Evolutionary conservation across 2,888 invertebrate species (phyloP), one percentile per base, ranked within the genome.

Genomic region (Scaptomyza tumidula): DNA sequence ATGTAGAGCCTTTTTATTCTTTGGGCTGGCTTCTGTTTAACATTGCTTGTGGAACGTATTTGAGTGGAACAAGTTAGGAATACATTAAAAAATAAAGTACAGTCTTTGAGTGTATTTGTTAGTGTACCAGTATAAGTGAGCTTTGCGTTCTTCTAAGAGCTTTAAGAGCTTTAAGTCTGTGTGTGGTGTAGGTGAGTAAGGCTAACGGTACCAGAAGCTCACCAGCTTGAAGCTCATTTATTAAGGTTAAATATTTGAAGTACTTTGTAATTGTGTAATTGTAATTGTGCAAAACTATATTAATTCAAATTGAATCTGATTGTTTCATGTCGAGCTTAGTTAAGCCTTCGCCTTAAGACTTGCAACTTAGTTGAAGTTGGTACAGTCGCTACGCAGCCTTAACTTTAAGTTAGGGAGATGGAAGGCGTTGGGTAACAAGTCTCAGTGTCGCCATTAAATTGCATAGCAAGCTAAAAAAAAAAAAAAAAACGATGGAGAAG

Each of bases 391-490:
- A 48, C 72, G 61, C 72, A 71, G n/a, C 52, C 5, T 31, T 9
- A 24, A 39, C 19, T 43, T 29, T 54, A n/a, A 24, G 48, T 44
- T 41, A 45, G 29, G 29, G 29, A 9, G 29, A 9, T 6, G 29
- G 10, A 1, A 10, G 58, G 27, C 41, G 48, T 63, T 61, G 60
- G 58, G 66, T 52, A 19, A 19, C 24, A 39, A 39, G 50, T 61
- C 43, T 56, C 35, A 27, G 44, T 55, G 74, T 68, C 69, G 78
- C 58, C 74, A 62, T 56, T 65, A 56, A 64, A 65, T 77, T 66
- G 77, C 77, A 56, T 50, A 13, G 75, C 48, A 9, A 58, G 59
- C 45, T 66, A 59, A 2, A 1, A 2, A 19, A 19, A 19, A 19
- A 19, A 19, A 19, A 19, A 19, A 29, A 9, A 29, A 60, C 46